These are phyloP conservation scores for Amiota minor DNA, from an alignment of 2,888 invertebrate genomes.

Conservation along the genomic window DNA sequence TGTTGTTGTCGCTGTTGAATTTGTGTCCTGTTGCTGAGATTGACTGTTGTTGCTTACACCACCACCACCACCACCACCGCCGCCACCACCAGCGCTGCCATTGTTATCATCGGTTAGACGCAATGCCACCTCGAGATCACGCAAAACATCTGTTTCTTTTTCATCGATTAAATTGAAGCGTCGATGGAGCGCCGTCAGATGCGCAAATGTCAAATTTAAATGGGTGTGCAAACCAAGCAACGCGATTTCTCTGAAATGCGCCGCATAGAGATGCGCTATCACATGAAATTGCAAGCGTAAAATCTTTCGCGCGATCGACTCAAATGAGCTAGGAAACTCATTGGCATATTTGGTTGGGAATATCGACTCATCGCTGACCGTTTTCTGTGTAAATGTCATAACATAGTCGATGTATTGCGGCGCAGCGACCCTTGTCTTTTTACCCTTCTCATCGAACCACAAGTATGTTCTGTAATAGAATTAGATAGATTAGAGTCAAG, in stretches of 20 bases:
- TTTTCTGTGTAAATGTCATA: conserved; percentile 98
- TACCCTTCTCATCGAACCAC: conserved; percentile 99
- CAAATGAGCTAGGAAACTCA: conserved; percentile 94
- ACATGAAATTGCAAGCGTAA: conserved; percentile 97
- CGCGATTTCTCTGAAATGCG: conserved; percentile 96
- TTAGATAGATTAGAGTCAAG: not conserved
- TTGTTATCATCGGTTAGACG: conserved; percentile 76
- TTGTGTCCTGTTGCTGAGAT: conserved; percentile 19
- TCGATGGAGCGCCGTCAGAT: conserved; percentile 88
- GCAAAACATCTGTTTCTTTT: conserved; percentile 95
- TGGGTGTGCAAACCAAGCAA: conserved; percentile 95
- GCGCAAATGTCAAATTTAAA: conserved; percentile 97
- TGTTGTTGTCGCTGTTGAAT: conserved; percentile 22
- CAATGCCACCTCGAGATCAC: conserved; percentile 91
- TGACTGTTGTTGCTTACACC: conserved; percentile 24
- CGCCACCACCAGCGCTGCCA: conserved; percentile 56
- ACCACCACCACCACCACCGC: conserved; percentile 19
- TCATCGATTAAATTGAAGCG: conserved; percentile 94
- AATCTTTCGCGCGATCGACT: conserved; percentile 95
- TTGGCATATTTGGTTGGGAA: conserved; percentile 99
- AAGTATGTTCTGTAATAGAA: conserved; percentile 86
- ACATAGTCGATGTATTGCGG: conserved; percentile 99
- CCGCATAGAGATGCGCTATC: conserved; percentile 97
- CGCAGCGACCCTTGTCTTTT: conserved; percentile 96
- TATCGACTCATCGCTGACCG: conserved; percentile 95